These are phyloP conservation scores for Cybosia mesomella DNA, from an alignment of 2,888 invertebrate genomes.

Conservation along the genomic window DNA sequence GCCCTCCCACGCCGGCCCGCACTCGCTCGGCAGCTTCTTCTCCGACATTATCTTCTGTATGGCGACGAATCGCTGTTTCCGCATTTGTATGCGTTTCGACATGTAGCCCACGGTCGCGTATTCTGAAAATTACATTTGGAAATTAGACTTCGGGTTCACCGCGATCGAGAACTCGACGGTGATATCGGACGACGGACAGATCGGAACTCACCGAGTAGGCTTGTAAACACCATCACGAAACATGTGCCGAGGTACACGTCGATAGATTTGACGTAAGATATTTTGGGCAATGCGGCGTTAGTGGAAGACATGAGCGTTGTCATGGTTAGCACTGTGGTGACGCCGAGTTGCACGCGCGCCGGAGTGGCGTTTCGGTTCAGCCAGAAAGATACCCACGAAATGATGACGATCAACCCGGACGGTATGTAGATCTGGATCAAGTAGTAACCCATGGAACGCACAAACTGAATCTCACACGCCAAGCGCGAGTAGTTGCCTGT, in stretches of 20 bases:
- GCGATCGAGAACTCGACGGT: background rate
- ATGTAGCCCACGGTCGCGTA: conserved; percentile 98
- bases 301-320: conserved; percentile 98
- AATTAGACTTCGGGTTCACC: background rate
- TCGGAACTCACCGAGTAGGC: conserved; percentile 91
- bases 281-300: conserved; percentile 97
- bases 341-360: conserved; percentile 95
- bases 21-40: conserved; percentile 93
- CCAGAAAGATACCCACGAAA: conserved; percentile 98
- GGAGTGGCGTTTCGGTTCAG: conserved; percentile 97
- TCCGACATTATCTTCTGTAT: conserved; percentile 96
- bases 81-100: conserved; percentile 97
- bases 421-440: conserved; percentile 98
- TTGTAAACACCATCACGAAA: conserved; percentile 99
- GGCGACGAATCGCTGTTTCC: conserved; percentile 94
- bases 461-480: conserved; percentile 97
- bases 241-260: conserved; percentile 98
- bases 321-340: conserved; percentile 98
- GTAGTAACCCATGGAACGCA: conserved; percentile 98
- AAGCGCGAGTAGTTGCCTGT: conserved; percentile 97
- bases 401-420: conserved; percentile 97
- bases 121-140: conserved; percentile 86
- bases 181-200: background rate
- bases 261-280: conserved; percentile 98
- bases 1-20: conserved; percentile 89